phyloP scores from a whole-genome alignment of 2,797 vertebrate species.

The Poecilia velifera region DNA sequence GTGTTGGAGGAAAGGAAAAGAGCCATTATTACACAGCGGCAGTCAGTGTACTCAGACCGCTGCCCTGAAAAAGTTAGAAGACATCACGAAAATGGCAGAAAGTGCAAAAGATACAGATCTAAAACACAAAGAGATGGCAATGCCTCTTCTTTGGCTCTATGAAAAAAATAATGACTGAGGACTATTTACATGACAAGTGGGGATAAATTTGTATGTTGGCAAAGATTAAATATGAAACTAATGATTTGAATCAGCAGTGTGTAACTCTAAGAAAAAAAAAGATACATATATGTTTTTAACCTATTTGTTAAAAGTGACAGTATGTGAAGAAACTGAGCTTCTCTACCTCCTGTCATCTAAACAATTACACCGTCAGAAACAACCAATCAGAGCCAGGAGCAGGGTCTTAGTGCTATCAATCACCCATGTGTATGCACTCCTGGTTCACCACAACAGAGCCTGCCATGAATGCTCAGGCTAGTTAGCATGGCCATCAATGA shows the following conservation, averaged over 20 bases:
- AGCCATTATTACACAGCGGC: slow-evolving; percentile 2
- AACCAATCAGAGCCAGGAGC: too few relatives aligned
- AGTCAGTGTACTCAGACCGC: slow-evolving; percentile 6
- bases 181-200: slow-evolving; percentile 18
- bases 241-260: background rate
- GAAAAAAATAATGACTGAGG: slow-evolving; percentile 12
- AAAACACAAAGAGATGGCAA: slow-evolving; percentile 10
- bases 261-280: too few relatives aligned
- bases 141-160: slow-evolving; percentile 4
- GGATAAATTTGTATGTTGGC: slow-evolving; percentile 17
- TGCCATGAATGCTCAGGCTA: too few relatives aligned
- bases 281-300: too few relatives aligned
- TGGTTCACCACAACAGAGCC: too few relatives aligned
- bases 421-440: too few relatives aligned
- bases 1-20: slow-evolving; percentile 28
- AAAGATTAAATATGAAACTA: background rate
- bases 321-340: too few relatives aligned
- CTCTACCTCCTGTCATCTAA: too few relatives aligned
- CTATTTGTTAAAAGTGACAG: too few relatives aligned
- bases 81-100: slow-evolving; percentile 27
- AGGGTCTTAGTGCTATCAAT: too few relatives aligned
- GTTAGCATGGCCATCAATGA: too few relatives aligned
- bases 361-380: too few relatives aligned
- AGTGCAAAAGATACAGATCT: background rate
- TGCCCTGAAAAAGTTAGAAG: slow-evolving; percentile 24